Conservation (phyloP, 2,888 invertebrate genomes). For the Amphipoea oculea region DNA sequence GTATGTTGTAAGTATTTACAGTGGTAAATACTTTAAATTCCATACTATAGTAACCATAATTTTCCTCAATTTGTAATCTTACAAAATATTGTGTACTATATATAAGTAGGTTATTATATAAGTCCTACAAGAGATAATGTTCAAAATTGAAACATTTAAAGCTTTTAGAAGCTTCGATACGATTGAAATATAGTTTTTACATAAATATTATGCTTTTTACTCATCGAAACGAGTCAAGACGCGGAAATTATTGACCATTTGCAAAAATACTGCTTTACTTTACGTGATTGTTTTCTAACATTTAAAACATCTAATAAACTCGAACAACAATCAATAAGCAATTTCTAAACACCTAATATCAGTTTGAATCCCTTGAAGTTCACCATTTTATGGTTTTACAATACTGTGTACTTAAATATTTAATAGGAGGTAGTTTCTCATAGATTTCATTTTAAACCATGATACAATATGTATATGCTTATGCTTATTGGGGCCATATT, state of each 20-base stretch:
- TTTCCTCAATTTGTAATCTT: not conserved
- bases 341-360: conserved; percentile 47
- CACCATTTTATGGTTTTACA: conserved; percentile 66
- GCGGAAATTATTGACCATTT: conserved; percentile 17
- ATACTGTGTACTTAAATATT: conserved; percentile 68
- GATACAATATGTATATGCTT: conserved; percentile 58
- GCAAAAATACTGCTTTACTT: conserved; percentile 33
- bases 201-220: conserved; percentile 41
- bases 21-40: conserved; percentile 3
- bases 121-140: not conserved
- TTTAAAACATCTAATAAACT: conserved; percentile 42
- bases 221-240: conserved; percentile 13
- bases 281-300: conserved; percentile 38
- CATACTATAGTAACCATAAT: not conserved
- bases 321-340: conserved; percentile 55
- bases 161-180: conserved; percentile 13
- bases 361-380: conserved; percentile 43
- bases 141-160: conserved; percentile 25
- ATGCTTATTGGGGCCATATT: conserved; percentile 74
- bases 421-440: conserved; percentile 70
- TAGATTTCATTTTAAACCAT: conserved; percentile 52
- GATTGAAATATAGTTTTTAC: conserved; percentile 6
- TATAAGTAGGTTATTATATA: not conserved
- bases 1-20: too few relatives aligned
- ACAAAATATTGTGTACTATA: conserved; percentile 15